Evolutionary conservation across 30 jellyfish, hydroid and myxozoan genomes (phyloP).

Genomic region (Chrysaora quinquecirrha): DNA sequence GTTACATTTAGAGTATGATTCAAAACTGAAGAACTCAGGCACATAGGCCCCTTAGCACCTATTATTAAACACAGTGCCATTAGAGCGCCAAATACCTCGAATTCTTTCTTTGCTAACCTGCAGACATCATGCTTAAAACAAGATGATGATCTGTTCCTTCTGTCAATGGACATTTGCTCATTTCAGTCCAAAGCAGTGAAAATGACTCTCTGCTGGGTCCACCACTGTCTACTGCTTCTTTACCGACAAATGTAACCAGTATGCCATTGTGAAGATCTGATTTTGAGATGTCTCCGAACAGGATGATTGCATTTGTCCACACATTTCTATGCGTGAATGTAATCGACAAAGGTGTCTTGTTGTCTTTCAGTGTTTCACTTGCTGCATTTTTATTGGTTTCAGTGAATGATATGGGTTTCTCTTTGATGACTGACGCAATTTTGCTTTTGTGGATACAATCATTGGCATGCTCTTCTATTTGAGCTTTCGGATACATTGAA

Average conservation of each 20-base stretch:
- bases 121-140: constrained; percentile 17
- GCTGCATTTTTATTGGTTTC: constrained; percentile 4
- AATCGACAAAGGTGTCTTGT: constrained; percentile 2
- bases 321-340: constrained; percentile 21
- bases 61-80: constrained; percentile 12
- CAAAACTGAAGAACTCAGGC: constrained; percentile 14
- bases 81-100: constrained; percentile 8
- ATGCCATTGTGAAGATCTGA: constrained; percentile 9
- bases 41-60: constrained; percentile 26
- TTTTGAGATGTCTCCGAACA: constrained; percentile 10
- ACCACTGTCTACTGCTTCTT: constrained; percentile 18
- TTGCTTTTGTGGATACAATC: constrained; percentile 8
- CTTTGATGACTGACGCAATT: neutral
- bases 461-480: constrained; percentile 7
- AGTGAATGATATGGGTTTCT: constrained; percentile 5
- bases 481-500: constrained; percentile 9
- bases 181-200: constrained; percentile 10
- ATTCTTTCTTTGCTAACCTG: constrained; percentile 13
- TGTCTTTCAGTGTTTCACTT: constrained; percentile 5
- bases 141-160: constrained; percentile 15
- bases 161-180: constrained; percentile 17
- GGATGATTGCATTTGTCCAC: constrained; percentile 5
- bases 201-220: constrained; percentile 14
- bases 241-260: constrained; percentile 7
- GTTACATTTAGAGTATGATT: neutral